Conservation (phyloP, 2,888 invertebrate species). For the Tortrix viridana region DNA sequence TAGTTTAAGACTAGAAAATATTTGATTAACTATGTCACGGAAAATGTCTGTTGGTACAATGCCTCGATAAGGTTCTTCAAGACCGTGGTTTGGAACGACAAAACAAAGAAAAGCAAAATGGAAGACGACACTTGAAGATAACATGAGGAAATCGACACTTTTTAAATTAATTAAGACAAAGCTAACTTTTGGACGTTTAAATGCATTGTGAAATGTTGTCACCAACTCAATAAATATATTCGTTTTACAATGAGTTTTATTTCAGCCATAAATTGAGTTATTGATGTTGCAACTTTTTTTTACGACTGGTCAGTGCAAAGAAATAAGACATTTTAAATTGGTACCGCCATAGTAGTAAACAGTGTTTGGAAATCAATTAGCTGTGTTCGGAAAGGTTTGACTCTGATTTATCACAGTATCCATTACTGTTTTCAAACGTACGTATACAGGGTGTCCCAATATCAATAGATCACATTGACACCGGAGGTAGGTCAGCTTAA, state of each 20-base stretch:
- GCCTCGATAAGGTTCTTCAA: neutral
- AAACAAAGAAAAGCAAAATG: slow-evolving; percentile 3
- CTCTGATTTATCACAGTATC: too few relatives aligned
- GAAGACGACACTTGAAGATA: slow-evolving; percentile 5
- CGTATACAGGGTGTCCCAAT: too few relatives aligned
- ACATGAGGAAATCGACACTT: slow-evolving; percentile 21
- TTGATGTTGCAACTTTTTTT: neutral
- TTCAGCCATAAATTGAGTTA: neutral
- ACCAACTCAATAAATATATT: slow-evolving; percentile 35
- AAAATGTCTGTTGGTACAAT: slow-evolving; percentile 1
- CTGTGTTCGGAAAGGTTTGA: too few relatives aligned
- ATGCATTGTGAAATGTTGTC: slow-evolving; percentile 38
- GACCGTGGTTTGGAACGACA: slow-evolving; percentile 2
- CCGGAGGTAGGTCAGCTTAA: too few relatives aligned
- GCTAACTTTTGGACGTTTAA: neutral
- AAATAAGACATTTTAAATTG: too few relatives aligned
- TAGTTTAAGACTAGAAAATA: slow-evolving; percentile 56
- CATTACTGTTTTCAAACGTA: too few relatives aligned
- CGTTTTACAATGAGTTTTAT: slow-evolving; percentile 39
- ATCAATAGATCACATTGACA: too few relatives aligned
- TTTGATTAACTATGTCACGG: slow-evolving; percentile 48
- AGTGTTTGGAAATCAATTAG: too few relatives aligned
- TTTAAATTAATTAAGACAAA: neutral
- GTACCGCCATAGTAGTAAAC: too few relatives aligned
- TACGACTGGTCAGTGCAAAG: slow-evolving; percentile 7